Evolutionary conservation across 1,140 invertebrate species (phyloP).

Genomic region (Caenorhabditis remanei): DNA sequence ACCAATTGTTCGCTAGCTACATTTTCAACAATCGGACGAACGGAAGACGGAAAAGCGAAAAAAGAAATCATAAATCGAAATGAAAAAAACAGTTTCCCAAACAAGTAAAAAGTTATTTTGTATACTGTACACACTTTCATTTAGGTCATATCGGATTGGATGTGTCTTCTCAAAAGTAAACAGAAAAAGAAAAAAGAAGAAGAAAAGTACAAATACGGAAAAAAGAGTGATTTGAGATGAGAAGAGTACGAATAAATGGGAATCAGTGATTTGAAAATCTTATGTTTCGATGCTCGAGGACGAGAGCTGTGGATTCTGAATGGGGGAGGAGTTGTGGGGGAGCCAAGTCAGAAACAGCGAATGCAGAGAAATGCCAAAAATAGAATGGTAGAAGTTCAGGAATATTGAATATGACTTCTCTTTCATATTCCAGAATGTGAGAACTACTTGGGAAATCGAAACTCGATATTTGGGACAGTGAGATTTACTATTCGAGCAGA

Average conservation of each 20-base stretch:
- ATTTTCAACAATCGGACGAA: neutral
- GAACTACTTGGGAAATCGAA: too few species aligned
- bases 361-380: too few species aligned
- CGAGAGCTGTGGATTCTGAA: too few species aligned
- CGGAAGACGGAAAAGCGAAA: slow-evolving; percentile 35
- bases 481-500: too few species aligned
- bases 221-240: neutral
- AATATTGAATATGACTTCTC: too few species aligned
- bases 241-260: neutral
- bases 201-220: slow-evolving; percentile 23
- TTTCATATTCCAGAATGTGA: too few species aligned
- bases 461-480: too few species aligned
- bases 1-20: slow-evolving; percentile 17
- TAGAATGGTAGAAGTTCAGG: too few species aligned
- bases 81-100: slow-evolving; percentile 15
- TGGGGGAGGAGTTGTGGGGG: too few species aligned
- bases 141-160: slow-evolving; percentile 38
- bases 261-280: too few species aligned
- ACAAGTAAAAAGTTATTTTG: slow-evolving; percentile 32
- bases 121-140: slow-evolving; percentile 22
- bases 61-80: neutral
- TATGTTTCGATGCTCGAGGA: too few species aligned
- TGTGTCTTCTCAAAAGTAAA: slow-evolving; percentile 4
- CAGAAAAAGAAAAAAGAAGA: neutral
- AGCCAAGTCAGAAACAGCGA: too few species aligned